A percentile compares a stretch with the other conserved stretches of the same genome.
Evolutionary conservation across 2,797 vertebrate genomes (phyloP).

Genomic region (Heliangelus exortis): DNA sequence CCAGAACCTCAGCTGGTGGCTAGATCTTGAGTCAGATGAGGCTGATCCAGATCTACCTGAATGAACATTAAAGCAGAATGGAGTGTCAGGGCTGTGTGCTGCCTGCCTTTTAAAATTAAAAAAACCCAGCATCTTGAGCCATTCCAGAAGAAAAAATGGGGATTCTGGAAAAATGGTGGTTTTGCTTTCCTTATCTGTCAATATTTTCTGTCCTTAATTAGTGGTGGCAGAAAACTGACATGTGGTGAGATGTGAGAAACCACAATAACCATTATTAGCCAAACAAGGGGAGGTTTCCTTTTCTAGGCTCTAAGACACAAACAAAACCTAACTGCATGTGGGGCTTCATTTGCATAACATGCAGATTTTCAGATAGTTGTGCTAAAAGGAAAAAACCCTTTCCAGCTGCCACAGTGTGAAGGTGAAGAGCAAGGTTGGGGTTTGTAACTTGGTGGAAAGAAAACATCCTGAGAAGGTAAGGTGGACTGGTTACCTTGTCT

Average conservation of each 20-base stretch:
- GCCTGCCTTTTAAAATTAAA: not conserved
- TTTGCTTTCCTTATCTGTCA: constrained; percentile 13
- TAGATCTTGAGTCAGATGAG: not conserved
- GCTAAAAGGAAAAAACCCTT: not conserved
- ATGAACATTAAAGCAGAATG: not conserved
- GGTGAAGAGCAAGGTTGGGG: not conserved
- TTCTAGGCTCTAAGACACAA: not conserved
- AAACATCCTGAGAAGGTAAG: constrained; percentile 35
- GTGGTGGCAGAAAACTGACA: constrained; percentile 15
- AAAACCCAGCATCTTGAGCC: not conserved
- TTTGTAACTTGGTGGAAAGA: not conserved
- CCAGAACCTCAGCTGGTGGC: not conserved
- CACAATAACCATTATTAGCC: constrained; percentile 51
- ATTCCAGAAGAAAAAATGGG: not conserved
- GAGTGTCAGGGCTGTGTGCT: not conserved
- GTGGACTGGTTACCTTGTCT: not conserved
- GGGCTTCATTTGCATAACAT: constrained; percentile 7
- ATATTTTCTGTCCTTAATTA: constrained; percentile 41
- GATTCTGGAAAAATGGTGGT: not conserved
- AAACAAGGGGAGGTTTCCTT: constrained; percentile 28
- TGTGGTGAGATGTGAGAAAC: constrained; percentile 50
- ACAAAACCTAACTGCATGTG: not conserved
- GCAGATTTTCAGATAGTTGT: not conserved
- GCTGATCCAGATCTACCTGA: not conserved
- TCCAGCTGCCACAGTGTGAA: not conserved